Evolutionary conservation across 2,113 vertebrate genomes (phyloP), one percentile per base, ranked within the genome.

Genomic region (Scomber japonicus): DNA sequence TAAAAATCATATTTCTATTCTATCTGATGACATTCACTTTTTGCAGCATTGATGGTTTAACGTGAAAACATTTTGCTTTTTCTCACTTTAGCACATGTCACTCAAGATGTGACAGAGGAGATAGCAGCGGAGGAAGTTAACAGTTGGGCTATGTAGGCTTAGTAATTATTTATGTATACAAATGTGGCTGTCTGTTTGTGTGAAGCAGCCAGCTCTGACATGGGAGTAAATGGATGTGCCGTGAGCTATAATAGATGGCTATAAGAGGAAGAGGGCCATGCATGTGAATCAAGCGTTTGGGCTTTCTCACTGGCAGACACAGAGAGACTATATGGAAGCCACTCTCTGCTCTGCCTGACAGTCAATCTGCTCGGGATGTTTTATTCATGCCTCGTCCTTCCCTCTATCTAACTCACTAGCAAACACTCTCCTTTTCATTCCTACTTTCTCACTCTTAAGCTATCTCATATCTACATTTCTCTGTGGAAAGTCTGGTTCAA

Each of bases 121-220:
- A 67, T 21, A 3, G 61, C 21, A 17, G 21, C 6, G 24, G 63
- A n/a, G 40, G 55, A 72, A 45, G 74, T 65, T 59, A 73, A 49
- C 70, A 73, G 74, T 35, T 24, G 44, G 59, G 53, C 6, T 71
- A 30, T 48, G 54, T 51, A 61, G 49, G 57, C 65, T 75, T 30
- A 78, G 77, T 75, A 89, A 89, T 90, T 81, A 91, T 92, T 92
- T 78, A 89, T 62, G 53, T 80, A 79, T 84, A 89, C 81, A 90
- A 89, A 91, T 84, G 81, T 76, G 83, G 57, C 66, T 55, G 75
- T 85, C 72, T 64, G 79, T 84, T 80, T 79, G 80, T 64, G 61
- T 76, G 77, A 82, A 50, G 75, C 75, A 78, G 70, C 57, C 59
- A 70, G 78, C 51, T 78, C 30, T 73, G 75, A 82, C 72, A 45